phyloP scores from a whole-genome alignment of 2,113 vertebrate species.

The Corythoichthys intestinalis region DNA sequence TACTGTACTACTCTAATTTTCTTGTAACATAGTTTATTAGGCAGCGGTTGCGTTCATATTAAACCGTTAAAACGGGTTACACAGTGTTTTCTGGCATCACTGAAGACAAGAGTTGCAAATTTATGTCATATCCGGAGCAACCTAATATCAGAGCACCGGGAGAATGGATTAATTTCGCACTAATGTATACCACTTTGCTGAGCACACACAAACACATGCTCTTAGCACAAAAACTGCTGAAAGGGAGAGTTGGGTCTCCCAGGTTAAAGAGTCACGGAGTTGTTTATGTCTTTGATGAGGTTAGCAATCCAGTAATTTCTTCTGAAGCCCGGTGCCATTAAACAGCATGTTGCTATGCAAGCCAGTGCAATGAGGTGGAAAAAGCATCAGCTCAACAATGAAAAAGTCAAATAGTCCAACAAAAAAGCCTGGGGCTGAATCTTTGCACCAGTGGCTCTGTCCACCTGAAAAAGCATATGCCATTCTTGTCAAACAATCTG shows the following conservation, averaged over 20 bases:
- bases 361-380: constrained; percentile 1
- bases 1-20: background rate
- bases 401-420: background rate
- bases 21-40: background rate
- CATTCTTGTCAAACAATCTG: background rate
- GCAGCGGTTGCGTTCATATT: background rate
- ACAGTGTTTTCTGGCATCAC: background rate
- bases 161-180: constrained; percentile 45
- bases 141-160: constrained; percentile 24
- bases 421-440: background rate
- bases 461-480: background rate
- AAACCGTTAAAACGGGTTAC: background rate
- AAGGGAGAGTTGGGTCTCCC: constrained; percentile 53
- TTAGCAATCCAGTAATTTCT: constrained; percentile 53
- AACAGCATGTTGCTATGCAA: constrained; percentile 50
- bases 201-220: constrained; percentile 23
- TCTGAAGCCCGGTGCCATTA: constrained; percentile 47
- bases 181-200: constrained; percentile 42
- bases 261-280: constrained; percentile 54
- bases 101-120: background rate
- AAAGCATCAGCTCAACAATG: background rate
- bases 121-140: constrained; percentile 1
- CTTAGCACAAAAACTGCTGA: constrained; percentile 49
- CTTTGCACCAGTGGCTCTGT: background rate
- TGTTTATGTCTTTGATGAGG: constrained; percentile 63